Conservation (phyloP, 1,140 invertebrate species). For the Neodiprion lecontei region DNA sequence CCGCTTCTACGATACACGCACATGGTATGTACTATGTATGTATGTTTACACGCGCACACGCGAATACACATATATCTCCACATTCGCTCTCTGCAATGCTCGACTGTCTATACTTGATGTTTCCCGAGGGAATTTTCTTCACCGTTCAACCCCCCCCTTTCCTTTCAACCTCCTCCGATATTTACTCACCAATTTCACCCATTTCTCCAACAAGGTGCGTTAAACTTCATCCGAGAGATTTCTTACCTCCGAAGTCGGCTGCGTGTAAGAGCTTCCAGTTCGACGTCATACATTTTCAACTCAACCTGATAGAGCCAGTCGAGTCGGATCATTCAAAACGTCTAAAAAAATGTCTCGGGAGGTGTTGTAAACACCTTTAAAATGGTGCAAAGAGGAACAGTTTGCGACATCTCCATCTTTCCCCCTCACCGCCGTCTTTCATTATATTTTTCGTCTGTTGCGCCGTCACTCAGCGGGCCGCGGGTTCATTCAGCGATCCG, state of each 20-base stretch:
- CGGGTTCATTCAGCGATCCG: neutral
- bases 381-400: too few species aligned
- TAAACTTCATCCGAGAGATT: neutral
- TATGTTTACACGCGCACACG: neutral
- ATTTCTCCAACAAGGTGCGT: neutral
- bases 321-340: too few species aligned
- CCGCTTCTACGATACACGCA: neutral
- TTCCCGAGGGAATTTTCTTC: neutral
- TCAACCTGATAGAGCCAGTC: too few species aligned
- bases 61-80: too few species aligned
- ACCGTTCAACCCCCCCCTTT: too few species aligned
- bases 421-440: slow-evolving; percentile 29
- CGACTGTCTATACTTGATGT: neutral
- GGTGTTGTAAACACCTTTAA: too few species aligned
- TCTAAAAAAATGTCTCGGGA: too few species aligned
- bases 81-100: too few species aligned
- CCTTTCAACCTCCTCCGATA: neutral
- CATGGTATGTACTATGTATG: too few species aligned
- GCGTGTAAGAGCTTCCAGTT: neutral
- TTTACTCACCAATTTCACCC: neutral
- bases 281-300: too few species aligned
- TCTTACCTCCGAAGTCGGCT: neutral
- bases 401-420: neutral
- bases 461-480: slow-evolving; percentile 25
- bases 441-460: slow-evolving; percentile 31